Conservation (phyloP, 2,797 vertebrate species). For the Allobates femoralis region DNA sequence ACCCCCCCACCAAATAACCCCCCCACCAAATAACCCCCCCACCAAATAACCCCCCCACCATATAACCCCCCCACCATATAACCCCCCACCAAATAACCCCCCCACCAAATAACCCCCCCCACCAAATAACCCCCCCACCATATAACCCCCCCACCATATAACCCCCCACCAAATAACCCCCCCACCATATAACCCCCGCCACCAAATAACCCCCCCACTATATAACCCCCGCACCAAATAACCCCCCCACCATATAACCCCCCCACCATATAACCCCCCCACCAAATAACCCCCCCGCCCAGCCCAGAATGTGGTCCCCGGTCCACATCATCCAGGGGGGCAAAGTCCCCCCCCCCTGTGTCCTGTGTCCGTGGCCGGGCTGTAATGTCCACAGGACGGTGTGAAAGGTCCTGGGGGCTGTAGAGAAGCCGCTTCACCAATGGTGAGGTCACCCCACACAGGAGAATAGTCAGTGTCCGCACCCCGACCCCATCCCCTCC, state of each 20-base stretch:
- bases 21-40: no score
- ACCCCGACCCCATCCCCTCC: no score
- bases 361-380: no score
- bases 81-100: conserved; percentile 60
- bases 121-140: conserved; percentile 70
- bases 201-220: conserved; percentile 70
- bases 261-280: conserved; percentile 66
- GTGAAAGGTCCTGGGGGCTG: background rate
- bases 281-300: conserved; percentile 68
- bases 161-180: conserved; percentile 60
- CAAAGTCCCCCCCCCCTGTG: background rate
- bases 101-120: no score
- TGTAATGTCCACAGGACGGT: background rate
- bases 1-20: conserved; percentile 67
- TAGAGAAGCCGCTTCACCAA: background rate
- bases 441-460: no score
- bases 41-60: conserved; percentile 70
- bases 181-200: conserved; percentile 72
- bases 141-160: no score
- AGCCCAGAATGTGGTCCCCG: background rate
- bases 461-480: no score
- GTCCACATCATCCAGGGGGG: background rate
- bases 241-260: conserved; percentile 76
- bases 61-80: no score
- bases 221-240: no score